phyloP scores from a whole-genome alignment of 2,797 vertebrate species.

The Alcedo quadribrachys region DNA sequence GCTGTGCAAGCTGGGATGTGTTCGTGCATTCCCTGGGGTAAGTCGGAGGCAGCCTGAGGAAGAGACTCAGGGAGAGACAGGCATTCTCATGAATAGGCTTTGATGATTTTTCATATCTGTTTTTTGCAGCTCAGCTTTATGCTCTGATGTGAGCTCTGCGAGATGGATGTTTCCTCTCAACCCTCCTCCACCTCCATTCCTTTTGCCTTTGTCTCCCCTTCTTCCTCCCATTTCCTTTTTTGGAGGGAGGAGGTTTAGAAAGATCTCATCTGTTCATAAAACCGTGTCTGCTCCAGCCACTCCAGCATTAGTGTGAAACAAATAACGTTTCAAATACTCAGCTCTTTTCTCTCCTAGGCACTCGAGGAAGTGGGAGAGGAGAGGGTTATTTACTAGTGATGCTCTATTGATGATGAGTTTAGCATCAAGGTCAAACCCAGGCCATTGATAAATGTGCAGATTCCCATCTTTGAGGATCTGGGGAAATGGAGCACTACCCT shows the following conservation, averaged over 20 bases:
- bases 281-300: neutral
- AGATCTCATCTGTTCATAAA: neutral
- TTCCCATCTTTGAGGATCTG: neutral
- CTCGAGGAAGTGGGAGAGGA: neutral
- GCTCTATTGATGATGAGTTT: neutral
- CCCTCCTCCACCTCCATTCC: neutral
- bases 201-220: neutral
- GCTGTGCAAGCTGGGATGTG: slow-evolving; percentile 7
- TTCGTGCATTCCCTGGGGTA: neutral
- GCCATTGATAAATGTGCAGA: neutral
- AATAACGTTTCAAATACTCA: neutral
- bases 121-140: slow-evolving; percentile 3
- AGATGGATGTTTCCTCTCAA: neutral
- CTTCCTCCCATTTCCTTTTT: neutral
- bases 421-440: neutral
- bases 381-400: neutral
- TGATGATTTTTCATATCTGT: slow-evolving; percentile 8
- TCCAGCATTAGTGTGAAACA: neutral
- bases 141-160: neutral
- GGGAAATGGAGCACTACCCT: neutral
- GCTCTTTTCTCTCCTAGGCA: neutral
- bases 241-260: neutral
- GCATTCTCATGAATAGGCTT: neutral
- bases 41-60: neutral
- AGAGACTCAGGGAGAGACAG: neutral